These are phyloP conservation scores for Oedothorax gibbosus DNA, from an alignment of 1,140 invertebrate species.

Conservation along the genomic window DNA sequence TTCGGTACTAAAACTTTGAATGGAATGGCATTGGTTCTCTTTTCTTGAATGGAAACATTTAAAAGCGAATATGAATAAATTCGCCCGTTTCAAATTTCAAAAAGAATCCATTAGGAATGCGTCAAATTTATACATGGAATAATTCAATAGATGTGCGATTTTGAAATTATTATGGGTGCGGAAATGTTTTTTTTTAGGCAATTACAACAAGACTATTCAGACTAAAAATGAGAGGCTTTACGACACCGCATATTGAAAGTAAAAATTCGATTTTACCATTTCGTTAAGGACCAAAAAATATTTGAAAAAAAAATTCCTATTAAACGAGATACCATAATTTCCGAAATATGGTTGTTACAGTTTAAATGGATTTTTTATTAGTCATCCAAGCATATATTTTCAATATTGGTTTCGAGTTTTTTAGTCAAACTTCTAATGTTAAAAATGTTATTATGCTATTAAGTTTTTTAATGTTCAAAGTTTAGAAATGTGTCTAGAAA, in stretches of 20 bases:
- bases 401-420: too few relatives aligned
- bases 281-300: too few relatives aligned
- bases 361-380: too few relatives aligned
- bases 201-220: conserved; percentile 22
- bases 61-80: conserved; percentile 31
- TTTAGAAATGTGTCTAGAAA: too few relatives aligned
- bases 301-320: too few relatives aligned
- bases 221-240: conserved; percentile 22
- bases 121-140: conserved; percentile 9
- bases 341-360: too few relatives aligned
- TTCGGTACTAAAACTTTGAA: conserved; percentile 13
- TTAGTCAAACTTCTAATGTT: too few relatives aligned
- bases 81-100: background rate
- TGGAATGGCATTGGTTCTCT: background rate
- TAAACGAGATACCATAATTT: too few relatives aligned
- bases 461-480: too few relatives aligned
- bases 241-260: background rate
- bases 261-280: too few relatives aligned
- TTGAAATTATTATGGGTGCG: conserved; percentile 7
- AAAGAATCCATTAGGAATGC: conserved; percentile 13
- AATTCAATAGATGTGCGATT: conserved; percentile 11
- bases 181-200: conserved; percentile 16
- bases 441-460: too few relatives aligned
- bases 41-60: conserved; percentile 2
- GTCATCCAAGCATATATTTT: too few relatives aligned